Base-by-base conservation (phyloP, 2,888 invertebrate species). In the Limnephilus auricula region DNA sequence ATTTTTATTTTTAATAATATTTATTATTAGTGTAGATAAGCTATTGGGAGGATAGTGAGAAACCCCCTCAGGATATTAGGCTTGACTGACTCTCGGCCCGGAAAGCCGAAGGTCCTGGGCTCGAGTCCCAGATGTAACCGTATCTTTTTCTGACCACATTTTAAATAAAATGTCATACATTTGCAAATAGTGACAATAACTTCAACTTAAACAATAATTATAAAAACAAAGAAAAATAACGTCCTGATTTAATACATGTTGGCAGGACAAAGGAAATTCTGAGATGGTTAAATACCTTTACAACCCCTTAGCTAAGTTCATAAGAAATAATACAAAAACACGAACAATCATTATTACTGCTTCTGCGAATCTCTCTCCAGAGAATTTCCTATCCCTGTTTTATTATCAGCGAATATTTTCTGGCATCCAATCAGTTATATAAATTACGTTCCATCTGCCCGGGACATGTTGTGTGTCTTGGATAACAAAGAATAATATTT, bases 401-500 rank as follows among this genome's bases (percentile, higher is more conserved):
- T 34, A 82, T 82, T 82, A 37, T 82, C 25, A 15, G 82, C 82
- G 85, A 85, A 85, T 85, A 85, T 85, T 85, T 85, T 85, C 30
- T 40, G 40, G n/a, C 30, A n/a, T 85, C 85, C 85, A 85, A 85
- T 85, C 85, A 40, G 85, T 40, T n/a, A 40, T 85, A 40, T 40
- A 40, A 85, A 85, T 45, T 40, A 40, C 12, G 85, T 40, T 85
- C 30, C 85, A 85, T 45, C 85, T 85, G 85, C 85, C 12, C 85
- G 37, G n/a, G 85, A 85, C 85, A 40, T 40, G 65, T 65, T 65
- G 85, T 85, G 85, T 10, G 85, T 85, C 45, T 40, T 30, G 85
- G 45, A 40, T 85, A 85, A 85, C 82, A 85, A 40, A 85, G 85
- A 85, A 85, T 85, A 85, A 37, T 85, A 40, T 85, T 85, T 85